These are phyloP conservation scores for Patella ulyssiponensis DNA, from an alignment of 2,888 invertebrate species.

Conservation along the genomic window DNA sequence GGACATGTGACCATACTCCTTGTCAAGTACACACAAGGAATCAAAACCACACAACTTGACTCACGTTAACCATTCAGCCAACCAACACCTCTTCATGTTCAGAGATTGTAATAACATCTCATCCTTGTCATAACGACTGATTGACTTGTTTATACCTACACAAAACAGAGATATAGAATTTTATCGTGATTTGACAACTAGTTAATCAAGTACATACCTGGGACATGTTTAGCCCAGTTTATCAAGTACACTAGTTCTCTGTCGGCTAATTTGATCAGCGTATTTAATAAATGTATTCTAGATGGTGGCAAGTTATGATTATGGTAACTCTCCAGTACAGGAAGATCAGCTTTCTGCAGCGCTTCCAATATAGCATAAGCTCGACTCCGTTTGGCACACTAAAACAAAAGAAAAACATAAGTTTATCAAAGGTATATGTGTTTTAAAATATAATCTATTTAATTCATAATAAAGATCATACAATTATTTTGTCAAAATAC, in stretches of 20 bases:
- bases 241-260: constrained; percentile 66
- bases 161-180: no score
- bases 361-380: constrained; percentile 53
- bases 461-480: no score
- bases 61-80: no score
- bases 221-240: constrained; percentile 69
- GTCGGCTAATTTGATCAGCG: constrained; percentile 64
- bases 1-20: no score
- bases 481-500: no score
- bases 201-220: constrained; percentile 48
- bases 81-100: no score
- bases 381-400: constrained; percentile 55
- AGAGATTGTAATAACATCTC: neutral
- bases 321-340: constrained; percentile 60
- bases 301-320: constrained; percentile 60
- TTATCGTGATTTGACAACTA: neutral
- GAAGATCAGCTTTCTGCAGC: constrained; percentile 62
- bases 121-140: neutral
- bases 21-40: no score
- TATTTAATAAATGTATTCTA: constrained; percentile 59
- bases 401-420: constrained; percentile 30
- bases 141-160: no score
- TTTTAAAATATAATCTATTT: no score
- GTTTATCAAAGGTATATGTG: neutral
- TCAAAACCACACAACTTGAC: no score